These are phyloP conservation scores for Dione juno DNA, from an alignment of 2,888 invertebrate species.

Conservation along the genomic window DNA sequence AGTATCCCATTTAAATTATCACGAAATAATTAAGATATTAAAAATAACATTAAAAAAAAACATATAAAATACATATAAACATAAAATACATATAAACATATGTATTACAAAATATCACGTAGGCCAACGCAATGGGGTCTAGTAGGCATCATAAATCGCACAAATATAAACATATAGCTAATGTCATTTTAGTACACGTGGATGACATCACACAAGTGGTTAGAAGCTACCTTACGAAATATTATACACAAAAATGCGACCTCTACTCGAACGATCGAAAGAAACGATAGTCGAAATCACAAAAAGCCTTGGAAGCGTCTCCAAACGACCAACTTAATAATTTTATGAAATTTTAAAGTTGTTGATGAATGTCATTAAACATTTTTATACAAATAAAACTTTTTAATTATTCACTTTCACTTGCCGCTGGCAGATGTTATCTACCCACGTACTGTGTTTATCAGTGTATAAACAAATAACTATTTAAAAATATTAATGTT, in stretches of 20 bases:
- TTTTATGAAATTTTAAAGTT: neutral
- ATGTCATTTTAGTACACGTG: neutral
- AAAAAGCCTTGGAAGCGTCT: constrained; percentile 63
- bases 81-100: neutral
- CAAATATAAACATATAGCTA: neutral
- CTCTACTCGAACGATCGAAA: constrained; percentile 43
- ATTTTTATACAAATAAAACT: neutral
- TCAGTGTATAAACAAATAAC: neutral
- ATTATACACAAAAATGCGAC: constrained; percentile 18
- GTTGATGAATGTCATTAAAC: neutral
- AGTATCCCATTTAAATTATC: too few relatives aligned
- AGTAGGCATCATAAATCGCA: constrained; percentile 1
- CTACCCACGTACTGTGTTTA: neutral
- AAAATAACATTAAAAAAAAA: neutral
- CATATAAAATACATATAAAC: neutral
- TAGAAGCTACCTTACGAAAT: constrained; percentile 20
- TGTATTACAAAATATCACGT: neutral
- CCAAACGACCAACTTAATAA: constrained; percentile 26
- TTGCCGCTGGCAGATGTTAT: neutral
- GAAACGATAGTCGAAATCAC: constrained; percentile 55
- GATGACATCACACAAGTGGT: constrained; percentile 25
- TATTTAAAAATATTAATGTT: neutral
- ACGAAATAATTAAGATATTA: too few relatives aligned
- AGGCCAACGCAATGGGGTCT: constrained; percentile 9
- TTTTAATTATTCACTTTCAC: neutral